A percentile compares a stretch with the other conserved stretches of the same genome.
phyloP scores from a whole-genome alignment of 2,797 vertebrate species.

The Otus scops region DNA sequence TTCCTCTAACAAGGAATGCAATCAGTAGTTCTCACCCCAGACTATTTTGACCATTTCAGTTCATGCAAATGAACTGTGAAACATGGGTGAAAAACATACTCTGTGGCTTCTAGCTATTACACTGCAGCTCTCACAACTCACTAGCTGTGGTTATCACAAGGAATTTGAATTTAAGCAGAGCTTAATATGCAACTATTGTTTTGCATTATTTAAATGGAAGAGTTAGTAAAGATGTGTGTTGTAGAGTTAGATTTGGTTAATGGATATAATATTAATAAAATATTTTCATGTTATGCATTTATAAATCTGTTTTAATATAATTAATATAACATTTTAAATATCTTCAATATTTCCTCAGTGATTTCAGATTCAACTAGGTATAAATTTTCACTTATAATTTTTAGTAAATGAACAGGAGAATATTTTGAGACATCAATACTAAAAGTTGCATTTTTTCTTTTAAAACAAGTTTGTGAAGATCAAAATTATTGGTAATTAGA shows the following conservation, averaged over 20 bases:
- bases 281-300: background rate
- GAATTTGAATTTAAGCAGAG: background rate
- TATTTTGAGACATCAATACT: background rate
- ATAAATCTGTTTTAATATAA: background rate
- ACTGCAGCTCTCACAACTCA: background rate
- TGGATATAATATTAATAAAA: background rate
- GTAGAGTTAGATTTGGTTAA: background rate
- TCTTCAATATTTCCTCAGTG: background rate
- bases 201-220: background rate
- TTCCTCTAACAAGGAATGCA: background rate
- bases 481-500: background rate
- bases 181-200: background rate
- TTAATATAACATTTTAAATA: background rate
- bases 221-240: background rate
- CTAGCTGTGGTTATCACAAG: background rate
- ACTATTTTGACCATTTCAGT: background rate
- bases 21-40: background rate
- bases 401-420: background rate
- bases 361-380: background rate
- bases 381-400: background rate
- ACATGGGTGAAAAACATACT: background rate
- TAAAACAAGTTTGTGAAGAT: background rate
- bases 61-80: background rate
- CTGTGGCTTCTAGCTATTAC: background rate
- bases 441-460: background rate